Evolutionary conservation across 2,888 invertebrate species (phyloP).

Genomic region (Cantharis lateralis): DNA sequence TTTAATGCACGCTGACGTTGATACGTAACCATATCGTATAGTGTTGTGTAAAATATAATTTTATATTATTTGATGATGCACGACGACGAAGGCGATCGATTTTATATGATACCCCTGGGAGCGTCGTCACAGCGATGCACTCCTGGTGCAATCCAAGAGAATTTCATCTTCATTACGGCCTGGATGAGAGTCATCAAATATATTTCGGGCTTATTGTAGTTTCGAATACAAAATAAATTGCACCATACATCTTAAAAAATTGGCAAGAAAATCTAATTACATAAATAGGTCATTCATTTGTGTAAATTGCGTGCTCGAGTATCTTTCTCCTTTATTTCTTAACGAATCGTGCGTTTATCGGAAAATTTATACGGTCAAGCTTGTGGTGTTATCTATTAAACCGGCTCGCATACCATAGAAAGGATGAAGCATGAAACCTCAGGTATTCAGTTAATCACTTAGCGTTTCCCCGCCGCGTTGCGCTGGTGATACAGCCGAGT

Average conservation of each 20-base stretch:
- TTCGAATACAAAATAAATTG: neutral
- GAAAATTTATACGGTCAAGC: neutral
- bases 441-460: neutral
- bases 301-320: neutral
- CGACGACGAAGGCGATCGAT: neutral
- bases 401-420: neutral
- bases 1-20: conserved; percentile 18
- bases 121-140: neutral
- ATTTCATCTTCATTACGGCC: neutral
- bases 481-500: neutral
- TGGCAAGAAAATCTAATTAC: conserved; percentile 1
- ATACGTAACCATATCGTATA: neutral
- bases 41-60: neutral
- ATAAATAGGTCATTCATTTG: conserved; percentile 1
- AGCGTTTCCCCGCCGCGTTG: neutral
- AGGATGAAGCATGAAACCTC: neutral
- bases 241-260: neutral
- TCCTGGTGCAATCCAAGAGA: neutral
- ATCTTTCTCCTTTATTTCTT: neutral
- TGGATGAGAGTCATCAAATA: neutral
- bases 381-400: neutral
- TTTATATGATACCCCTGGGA: neutral
- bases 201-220: neutral
- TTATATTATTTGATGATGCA: neutral
- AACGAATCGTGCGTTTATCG: neutral